Percentiles rank a stretch among this genome's conserved stretches.
Evolutionary conservation across 2,797 vertebrate genomes (phyloP).

Genomic region (Falco novaeseelandiae): DNA sequence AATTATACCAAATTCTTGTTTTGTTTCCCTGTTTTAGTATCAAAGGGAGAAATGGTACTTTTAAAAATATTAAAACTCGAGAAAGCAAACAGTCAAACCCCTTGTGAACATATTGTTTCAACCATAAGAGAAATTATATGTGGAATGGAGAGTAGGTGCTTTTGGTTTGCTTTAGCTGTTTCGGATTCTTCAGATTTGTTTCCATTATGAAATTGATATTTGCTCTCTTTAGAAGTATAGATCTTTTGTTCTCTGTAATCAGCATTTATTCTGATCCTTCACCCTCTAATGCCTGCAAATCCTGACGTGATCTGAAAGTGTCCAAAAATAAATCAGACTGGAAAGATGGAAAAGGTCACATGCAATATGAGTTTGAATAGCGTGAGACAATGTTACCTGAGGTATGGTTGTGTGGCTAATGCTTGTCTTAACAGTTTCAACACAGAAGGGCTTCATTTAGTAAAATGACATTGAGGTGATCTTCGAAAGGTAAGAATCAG

Average conservation of each 20-base stretch:
- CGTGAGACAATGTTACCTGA: not conserved
- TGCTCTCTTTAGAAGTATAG: not conserved
- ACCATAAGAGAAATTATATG: not conserved
- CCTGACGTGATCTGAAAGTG: slow-evolving; percentile 16
- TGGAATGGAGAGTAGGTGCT: not conserved
- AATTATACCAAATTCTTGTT: not conserved
- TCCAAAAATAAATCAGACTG: slow-evolving; percentile 16
- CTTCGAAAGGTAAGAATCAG: not conserved
- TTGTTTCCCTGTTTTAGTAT: not conserved
- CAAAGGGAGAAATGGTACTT: not conserved
- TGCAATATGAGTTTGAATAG: not conserved
- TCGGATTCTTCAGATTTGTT: not conserved
- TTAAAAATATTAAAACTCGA: not conserved
- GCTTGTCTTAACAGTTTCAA: not conserved
- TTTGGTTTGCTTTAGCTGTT: not conserved
- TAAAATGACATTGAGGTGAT: not conserved
- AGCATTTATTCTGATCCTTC: slow-evolving; percentile 44
- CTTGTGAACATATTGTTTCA: not conserved
- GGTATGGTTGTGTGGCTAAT: not conserved
- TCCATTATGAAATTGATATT: not conserved
- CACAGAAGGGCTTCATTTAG: not conserved
- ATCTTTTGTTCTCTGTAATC: not conserved
- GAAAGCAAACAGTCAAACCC: not conserved
- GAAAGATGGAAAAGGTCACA: slow-evolving; percentile 33
- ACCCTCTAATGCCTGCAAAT: not conserved